These are phyloP conservation scores for Drosophila borealis DNA, from an alignment of 2,888 invertebrate species.

Conservation along the genomic window DNA sequence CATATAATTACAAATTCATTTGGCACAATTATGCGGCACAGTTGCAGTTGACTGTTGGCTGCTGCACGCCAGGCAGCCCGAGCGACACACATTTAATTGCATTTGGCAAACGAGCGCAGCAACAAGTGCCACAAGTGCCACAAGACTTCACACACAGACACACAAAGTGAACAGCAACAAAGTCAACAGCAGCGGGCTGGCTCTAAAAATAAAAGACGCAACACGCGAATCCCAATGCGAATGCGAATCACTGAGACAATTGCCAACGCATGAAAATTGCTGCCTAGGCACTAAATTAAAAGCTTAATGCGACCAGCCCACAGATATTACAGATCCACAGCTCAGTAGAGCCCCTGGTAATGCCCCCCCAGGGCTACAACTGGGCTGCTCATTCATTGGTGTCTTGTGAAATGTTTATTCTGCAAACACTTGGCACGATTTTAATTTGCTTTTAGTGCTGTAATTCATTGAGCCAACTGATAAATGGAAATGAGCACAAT, in stretches of 20 bases:
- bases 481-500: slow-evolving; percentile 76
- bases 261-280: slow-evolving; percentile 66
- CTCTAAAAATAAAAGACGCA: slow-evolving; percentile 40
- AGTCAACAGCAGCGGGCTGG: slow-evolving; percentile 1
- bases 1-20: slow-evolving; percentile 79
- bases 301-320: slow-evolving; percentile 66
- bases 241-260: slow-evolving; percentile 38
- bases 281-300: slow-evolving; percentile 66
- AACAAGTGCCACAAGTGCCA: slow-evolving; percentile 60
- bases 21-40: slow-evolving; percentile 79
- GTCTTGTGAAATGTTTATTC: slow-evolving; percentile 52
- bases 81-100: slow-evolving; percentile 78
- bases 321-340: neutral
- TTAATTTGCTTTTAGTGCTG: slow-evolving; percentile 67
- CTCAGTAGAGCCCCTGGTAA: neutral
- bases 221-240: slow-evolving; percentile 50
- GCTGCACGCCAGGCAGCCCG: slow-evolving; percentile 17
- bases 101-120: slow-evolving; percentile 68
- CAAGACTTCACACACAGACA: slow-evolving; percentile 15
- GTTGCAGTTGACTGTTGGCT: slow-evolving; percentile 40
- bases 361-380: slow-evolving; percentile 1
- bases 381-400: slow-evolving; percentile 41
- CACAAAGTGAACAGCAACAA: slow-evolving; percentile 18
- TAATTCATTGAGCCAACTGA: slow-evolving; percentile 69
- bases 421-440: slow-evolving; percentile 70